Base-by-base conservation (phyloP, 2,888 invertebrate species). In the Pachymerium ferrugineum region DNA sequence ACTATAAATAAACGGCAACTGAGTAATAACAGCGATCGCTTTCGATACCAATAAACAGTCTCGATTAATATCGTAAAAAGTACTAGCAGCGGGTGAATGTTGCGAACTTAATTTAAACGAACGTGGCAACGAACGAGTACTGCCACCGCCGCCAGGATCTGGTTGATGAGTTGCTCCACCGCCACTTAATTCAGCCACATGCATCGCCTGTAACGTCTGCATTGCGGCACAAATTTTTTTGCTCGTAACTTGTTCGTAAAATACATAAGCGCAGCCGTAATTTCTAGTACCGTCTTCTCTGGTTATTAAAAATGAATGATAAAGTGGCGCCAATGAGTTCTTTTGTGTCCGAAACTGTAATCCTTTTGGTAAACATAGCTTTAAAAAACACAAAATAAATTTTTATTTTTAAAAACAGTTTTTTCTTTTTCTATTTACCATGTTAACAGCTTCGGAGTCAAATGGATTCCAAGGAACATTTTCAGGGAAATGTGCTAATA, bases 231-330 rank as follows among this genome's bases (percentile, higher is more conserved):
- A 94, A 78, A 98, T 95, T 82, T 94, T 91, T 72, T 90, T 86
- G 83, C 95, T 94, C 74, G 90, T 88, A 78, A 97, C 94, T 86
- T 96, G 94, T 85, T 99, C 99, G 85, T 92, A 97, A 83, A 98
- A 98, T 19, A 96, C 90, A 78, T 95, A 88, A 80, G 94, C 93
- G 80, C 94, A 95, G 75, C 99, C 99, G 85, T 94, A 96, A 78
- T 91, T 90, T 78, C 97, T 87, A 78, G 91, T 91, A 74, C 97
- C 98, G 88, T 99, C 97, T 85, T 98, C 97, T 79, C 93, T 88
- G 14, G 98, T 98, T 76, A 98, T 94, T 74, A 98, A 90, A 86
- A 98, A 99, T 70, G 97, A 93, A 84, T 99, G 99, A 83, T 97
- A 96, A 80, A 87, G 88, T 12, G 96, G 92, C 79, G 92, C 91